Evolutionary conservation across 1,140 invertebrate genomes (phyloP), one percentile per base, ranked within the genome.

Genomic region (Hyles vespertilio): DNA sequence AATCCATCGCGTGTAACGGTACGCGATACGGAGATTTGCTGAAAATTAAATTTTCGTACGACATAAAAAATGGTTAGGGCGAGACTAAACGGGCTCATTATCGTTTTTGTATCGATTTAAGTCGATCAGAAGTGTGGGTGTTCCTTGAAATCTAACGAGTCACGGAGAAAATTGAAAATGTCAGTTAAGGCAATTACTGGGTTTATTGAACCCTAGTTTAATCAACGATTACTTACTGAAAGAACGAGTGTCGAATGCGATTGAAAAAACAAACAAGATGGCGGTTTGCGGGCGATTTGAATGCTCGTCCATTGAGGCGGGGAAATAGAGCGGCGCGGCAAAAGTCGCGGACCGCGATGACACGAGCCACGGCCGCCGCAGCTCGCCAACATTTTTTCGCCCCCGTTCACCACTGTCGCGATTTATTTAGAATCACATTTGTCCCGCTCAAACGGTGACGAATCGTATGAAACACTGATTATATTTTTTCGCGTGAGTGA

Each of bases 331-430:
- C 79, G 80, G 57, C 63, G 67, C 71, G 67, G 65, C 62, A 70
- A 70, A 43, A 53, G 68, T 69, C 61, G 36, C 67, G 70, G 50
- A 48, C 57, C 62, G 65, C 71, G 57, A 63, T 73, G 77, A 81
- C 84, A 84, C 80, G 80, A 80, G 84, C 81, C 75, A 61, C n/a
- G n/a, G n/a, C 61, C 59, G n/a, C 68, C 78, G 74, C 53, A 53
- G 65, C 71, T 70, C 12, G 51, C 7, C 67, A 82, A 84, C 77
- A 72, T 70, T 80, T 77, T 65, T 53, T 59, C 36, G 7, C 36
- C 36, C 36, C 36, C 36, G 7, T 36, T 36, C 36, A 36, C 3
- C 7, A 36, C 36, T 36, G 36, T 36, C 36, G 36, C 36, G 11
- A n/a, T n/a, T n/a, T n/a, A 65, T 34, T 56, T 36, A 61, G 52